Evolutionary conservation across 2,888 invertebrate genomes (phyloP).

Genomic region (Leucoma salicis): DNA sequence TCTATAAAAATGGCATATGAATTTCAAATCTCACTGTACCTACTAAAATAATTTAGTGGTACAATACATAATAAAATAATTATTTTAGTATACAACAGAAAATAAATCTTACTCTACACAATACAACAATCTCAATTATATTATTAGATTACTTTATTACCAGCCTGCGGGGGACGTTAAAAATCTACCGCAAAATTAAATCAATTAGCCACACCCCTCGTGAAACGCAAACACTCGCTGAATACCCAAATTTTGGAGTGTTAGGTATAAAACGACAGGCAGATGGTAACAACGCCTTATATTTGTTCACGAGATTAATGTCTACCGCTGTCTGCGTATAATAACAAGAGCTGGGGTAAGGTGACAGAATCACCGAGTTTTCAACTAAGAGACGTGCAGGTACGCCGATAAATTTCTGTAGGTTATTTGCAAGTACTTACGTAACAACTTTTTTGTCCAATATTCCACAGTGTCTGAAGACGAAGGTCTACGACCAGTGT

Average conservation of each 20-base stretch:
- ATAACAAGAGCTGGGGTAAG: constrained; percentile 32
- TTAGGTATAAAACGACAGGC: constrained; percentile 25
- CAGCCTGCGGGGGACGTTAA: constrained; percentile 25
- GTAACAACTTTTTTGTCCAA: no score
- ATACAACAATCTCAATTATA: not conserved
- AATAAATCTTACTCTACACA: not conserved
- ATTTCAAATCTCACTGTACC: no score
- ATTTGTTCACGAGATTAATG: constrained; percentile 65
- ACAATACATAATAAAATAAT: no score
- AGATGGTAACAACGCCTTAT: constrained; percentile 53
- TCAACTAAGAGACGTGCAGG: constrained; percentile 9
- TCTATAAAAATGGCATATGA: no score
- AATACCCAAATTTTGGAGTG: constrained; percentile 11
- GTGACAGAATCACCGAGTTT: constrained; percentile 28
- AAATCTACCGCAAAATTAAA: constrained; percentile 36
- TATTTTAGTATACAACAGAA: no score
- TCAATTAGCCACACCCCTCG: constrained; percentile 43
- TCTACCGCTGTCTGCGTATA: constrained; percentile 45
- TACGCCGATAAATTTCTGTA: constrained; percentile 22
- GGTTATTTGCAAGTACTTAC: constrained; percentile 22
- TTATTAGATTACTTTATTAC: constrained; percentile 13
- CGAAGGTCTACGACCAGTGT: no score
- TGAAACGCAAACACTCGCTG: constrained; percentile 32
- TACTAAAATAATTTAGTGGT: no score
- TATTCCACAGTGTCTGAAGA: no score